These are phyloP conservation scores for Tolmerus cingulatus DNA, from an alignment of 2,888 invertebrate species.

Conservation along the genomic window DNA sequence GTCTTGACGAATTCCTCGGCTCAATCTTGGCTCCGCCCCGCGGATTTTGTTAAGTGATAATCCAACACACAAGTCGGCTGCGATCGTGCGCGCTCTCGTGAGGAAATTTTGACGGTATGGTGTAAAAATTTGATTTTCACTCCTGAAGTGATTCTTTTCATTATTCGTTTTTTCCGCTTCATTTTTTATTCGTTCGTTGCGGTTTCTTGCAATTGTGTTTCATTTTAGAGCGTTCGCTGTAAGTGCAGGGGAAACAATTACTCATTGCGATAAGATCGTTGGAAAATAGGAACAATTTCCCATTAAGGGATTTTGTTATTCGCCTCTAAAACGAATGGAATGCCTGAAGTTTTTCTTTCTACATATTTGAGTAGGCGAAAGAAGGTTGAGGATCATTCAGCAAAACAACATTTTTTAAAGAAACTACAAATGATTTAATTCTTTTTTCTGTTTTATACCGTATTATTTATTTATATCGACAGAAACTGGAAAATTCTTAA, in stretches of 20 bases:
- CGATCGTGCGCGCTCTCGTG: constrained; percentile 8
- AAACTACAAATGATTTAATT: no score
- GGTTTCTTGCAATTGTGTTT: constrained; percentile 4
- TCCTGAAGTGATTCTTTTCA: constrained; percentile 32
- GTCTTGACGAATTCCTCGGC: background rate
- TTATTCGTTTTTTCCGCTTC: background rate
- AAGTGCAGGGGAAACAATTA: constrained; percentile 14
- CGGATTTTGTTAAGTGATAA: constrained; percentile 6
- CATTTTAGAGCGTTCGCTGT: background rate
- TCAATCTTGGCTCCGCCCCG: constrained; percentile 13
- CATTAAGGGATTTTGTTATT: background rate
- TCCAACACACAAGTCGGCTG: constrained; percentile 22
- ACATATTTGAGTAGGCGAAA: background rate
- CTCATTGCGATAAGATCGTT: constrained; percentile 1
- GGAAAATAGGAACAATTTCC: background rate
- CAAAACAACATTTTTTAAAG: background rate
- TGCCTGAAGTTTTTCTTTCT: background rate
- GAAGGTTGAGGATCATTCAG: background rate
- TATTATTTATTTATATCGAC: no score
- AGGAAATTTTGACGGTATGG: constrained; percentile 46
- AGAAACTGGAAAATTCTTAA: no score
- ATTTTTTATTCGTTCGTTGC: background rate
- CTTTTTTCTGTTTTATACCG: no score
- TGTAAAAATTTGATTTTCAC: constrained; percentile 49
- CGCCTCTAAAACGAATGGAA: background rate